A percentile compares a stretch with the other conserved stretches of the same genome.
Evolutionary conservation across 2,888 invertebrate species (phyloP).

Genomic region (Neoaliturus tenellus): DNA sequence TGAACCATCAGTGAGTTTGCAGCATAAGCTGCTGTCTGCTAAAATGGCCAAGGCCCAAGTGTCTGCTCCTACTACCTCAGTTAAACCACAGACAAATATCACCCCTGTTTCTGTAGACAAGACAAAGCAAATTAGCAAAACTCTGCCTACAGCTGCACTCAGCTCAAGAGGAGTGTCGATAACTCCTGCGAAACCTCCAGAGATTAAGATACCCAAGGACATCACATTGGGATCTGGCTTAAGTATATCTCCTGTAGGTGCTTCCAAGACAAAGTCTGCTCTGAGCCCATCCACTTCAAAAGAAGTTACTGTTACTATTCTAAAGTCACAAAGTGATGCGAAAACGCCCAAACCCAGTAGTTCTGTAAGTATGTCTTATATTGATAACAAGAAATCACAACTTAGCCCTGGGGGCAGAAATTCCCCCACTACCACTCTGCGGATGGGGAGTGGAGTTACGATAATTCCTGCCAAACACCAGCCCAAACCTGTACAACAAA

Average conservation of each 20-base stretch:
- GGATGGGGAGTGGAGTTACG: conserved; percentile 31
- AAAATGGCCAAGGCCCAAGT: conserved; percentile 37
- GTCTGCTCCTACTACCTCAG: not conserved
- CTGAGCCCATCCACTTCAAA: conserved; percentile 54
- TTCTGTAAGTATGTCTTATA: conserved; percentile 33
- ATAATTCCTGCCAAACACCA: conserved; percentile 25
- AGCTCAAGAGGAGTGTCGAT: conserved; percentile 49
- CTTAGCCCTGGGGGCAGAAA: conserved; percentile 11
- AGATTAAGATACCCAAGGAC: conserved; percentile 56
- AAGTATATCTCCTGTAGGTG: conserved; percentile 46
- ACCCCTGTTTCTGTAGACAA: not conserved
- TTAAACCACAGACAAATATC: not conserved
- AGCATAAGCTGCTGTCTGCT: conserved; percentile 54
- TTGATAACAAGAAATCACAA: conserved; percentile 46
- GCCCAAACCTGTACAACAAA: not conserved
- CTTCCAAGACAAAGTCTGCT: conserved; percentile 3
- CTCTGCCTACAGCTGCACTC: conserved; percentile 13
- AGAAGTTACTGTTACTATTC: conserved; percentile 51
- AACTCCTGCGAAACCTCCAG: conserved; percentile 40
- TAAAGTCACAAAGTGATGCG: conserved; percentile 30
- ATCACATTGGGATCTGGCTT: conserved; percentile 32
- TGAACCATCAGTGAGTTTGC: conserved; percentile 41
- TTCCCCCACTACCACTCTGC: not conserved
- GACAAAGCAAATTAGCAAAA: not conserved
- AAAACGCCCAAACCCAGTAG: conserved; percentile 7